Evolutionary conservation across 92 coral and sea anemone species (phyloP).

Genomic region (Porites lobata): DNA sequence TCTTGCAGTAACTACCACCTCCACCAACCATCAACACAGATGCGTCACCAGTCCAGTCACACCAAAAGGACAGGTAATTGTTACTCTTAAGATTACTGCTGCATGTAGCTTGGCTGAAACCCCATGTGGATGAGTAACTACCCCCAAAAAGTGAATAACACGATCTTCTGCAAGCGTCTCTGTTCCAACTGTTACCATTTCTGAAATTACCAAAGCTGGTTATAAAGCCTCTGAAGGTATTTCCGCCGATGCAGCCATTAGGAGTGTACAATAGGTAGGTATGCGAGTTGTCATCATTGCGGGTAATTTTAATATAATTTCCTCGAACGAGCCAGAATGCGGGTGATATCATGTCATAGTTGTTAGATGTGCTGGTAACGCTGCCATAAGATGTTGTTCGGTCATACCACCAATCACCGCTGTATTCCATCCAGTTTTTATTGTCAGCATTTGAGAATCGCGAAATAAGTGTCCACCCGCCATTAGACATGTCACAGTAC

Average conservation of each 20-base stretch:
- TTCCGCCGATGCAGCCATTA: conserved; percentile 64
- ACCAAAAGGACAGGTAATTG: conserved; percentile 74
- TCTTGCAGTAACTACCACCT: conserved; percentile 45
- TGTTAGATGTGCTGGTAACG: conserved; percentile 58
- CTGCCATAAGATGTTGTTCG: conserved; percentile 57
- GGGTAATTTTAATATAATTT: conserved; percentile 67
- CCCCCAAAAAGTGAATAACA: conserved; percentile 76
- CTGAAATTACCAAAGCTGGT: conserved; percentile 72
- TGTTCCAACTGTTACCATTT: conserved; percentile 60
- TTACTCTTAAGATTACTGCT: conserved; percentile 50
- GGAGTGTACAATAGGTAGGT: conserved; percentile 67
- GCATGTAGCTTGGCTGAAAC: conserved; percentile 58
- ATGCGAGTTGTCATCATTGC: conserved; percentile 74
- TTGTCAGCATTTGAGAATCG: conserved; percentile 81
- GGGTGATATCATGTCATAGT: conserved; percentile 83
- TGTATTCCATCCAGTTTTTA: conserved; percentile 72
- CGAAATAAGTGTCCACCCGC: conserved; percentile 82
- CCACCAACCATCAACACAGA: conserved; percentile 76
- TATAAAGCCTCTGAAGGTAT: conserved; percentile 66
- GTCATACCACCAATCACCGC: conserved; percentile 84
- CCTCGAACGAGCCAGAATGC: conserved; percentile 76
- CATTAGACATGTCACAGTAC: conserved; percentile 67
- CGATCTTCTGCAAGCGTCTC: conserved; percentile 57
- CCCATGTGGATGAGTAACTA: conserved; percentile 34
- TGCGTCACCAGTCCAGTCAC: conserved; percentile 74